Base-by-base conservation (phyloP, 2,888 invertebrate genomes). In the Mimas tiliae region DNA sequence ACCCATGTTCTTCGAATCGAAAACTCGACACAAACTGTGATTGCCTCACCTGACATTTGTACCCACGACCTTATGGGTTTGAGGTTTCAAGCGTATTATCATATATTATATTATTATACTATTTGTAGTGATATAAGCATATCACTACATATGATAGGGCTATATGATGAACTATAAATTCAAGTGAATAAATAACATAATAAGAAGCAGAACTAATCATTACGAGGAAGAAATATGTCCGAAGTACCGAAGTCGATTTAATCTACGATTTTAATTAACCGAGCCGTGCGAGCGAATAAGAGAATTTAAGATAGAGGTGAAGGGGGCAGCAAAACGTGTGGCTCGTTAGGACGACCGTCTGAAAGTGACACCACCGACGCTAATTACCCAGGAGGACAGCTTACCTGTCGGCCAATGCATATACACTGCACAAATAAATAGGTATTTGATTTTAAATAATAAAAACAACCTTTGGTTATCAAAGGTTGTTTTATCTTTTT, bases 311-410 rank as follows among this genome's bases (percentile, higher is more conserved):
- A 58, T 69, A 67, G 66, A 64, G 70, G 66, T 65, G 64, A 69
- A 68, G 65, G 66, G 69, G 66, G 70, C 71, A 69, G 70, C 72
- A 75, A 77, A 76, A 82, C 84, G 83, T 83, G 83, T 82, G 82
- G 81, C 88, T 91, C 88, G 90, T 91, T 91, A 91, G 87, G 74
- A 82, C 74, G 73, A 71, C 72, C 82, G 84, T 90, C 91, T 92
- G 92, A 89, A 91, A 90, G 81, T 92, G 92, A 92, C 92, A 92
- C 91, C 89, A 74, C 69, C 76, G 70, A 73, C 76, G 87, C 88
- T 91, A 92, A 92, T 93, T 91, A 88, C 84, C 83, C 77, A 80
- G 73, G 82, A 88, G 87, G 87, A 89, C 86, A 82, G 84, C 84
- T 83, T 75, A 76, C 74, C 68, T 69, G 69, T 73, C 77, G 71